Evolutionary conservation across 2,888 invertebrate genomes (phyloP), one percentile per base, ranked within the genome.

Genomic region (Scotopteryx bipunctaria): DNA sequence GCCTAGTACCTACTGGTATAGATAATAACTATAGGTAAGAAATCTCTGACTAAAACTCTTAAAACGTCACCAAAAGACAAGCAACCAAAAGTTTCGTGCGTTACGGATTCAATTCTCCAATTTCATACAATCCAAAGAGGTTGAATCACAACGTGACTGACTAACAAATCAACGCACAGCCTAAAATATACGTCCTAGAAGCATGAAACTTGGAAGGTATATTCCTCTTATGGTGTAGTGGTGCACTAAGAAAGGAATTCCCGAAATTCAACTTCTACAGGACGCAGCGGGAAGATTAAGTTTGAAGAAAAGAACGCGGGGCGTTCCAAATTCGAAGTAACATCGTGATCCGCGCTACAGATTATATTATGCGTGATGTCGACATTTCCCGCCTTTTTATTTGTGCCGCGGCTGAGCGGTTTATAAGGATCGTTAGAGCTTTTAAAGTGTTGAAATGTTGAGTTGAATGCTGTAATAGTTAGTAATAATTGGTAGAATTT

Each of bases 341-440:
- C n/a, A 35, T 55, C 57, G 58, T 60, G 57, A 58, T 45, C 3
- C 27, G 6, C 25, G 31, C 42, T 46, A 53, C 46, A 53, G 52
- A 46, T 41, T 36, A 45, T 19, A 27, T 14, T 25, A 33, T 13
- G 32, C 25, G 13, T 38, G 37, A 32, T 50, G 44, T 50, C 50
- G n/a, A 38, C 25, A 44, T 33, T 44, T 35, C 11, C 48, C 42
- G 49, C 37, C 36, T 31, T 42, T 43, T 19, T 29, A 16, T 23
- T 9, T n/a, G 9, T 33, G 38, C 32, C 37, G 38, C 21, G 5
- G 17, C 29, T 42, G 48, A 19, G n/a, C n/a, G 27, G 8, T 27
- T 27, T 25, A 25, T 4, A 25, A 9, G 27, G 11, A 27, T 27
- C 27, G 27, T 27, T 27, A 27, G 25, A 25, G 11, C 27, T 27